A percentile compares a stretch with the other conserved stretches of the same genome.
These are phyloP conservation scores for Scomber scombrus DNA, from an alignment of 2,113 vertebrate genomes.

Conservation along the genomic window DNA sequence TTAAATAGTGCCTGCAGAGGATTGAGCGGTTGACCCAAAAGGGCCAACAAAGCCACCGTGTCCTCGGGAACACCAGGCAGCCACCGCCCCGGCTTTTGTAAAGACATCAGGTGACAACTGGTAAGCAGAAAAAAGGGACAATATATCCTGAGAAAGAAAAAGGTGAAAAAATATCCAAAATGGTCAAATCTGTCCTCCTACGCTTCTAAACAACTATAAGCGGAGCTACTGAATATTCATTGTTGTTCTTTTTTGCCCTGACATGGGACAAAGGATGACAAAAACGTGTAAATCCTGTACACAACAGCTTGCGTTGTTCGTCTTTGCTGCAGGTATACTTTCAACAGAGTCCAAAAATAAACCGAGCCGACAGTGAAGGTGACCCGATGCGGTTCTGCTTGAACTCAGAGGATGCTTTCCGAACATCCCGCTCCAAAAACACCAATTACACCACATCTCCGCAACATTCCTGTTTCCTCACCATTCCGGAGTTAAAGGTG, in stretches of 20 bases:
- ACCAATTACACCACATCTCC: not conserved
- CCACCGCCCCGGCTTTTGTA: slow-evolving; percentile 4
- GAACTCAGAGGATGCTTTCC: slow-evolving; percentile 13
- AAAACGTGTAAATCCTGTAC: not conserved
- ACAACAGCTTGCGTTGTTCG: not conserved
- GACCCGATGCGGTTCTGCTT: slow-evolving; percentile 32
- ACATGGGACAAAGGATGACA: slow-evolving; percentile 1
- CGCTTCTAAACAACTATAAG: no score
- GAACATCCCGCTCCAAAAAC: slow-evolving; percentile 41
- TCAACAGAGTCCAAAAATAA: slow-evolving; percentile 37
- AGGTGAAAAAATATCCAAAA: not conserved
- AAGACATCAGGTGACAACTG: slow-evolving; percentile 29
- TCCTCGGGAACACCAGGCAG: slow-evolving; percentile 10
- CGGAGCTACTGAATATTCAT: not conserved
- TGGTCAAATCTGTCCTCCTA: not conserved
- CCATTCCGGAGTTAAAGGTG: slow-evolving; percentile 9
- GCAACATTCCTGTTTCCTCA: slow-evolving; percentile 14
- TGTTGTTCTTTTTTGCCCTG: not conserved
- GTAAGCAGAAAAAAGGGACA: not conserved
- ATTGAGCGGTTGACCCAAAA: slow-evolving; percentile 31
- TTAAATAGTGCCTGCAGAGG: slow-evolving; percentile 11
- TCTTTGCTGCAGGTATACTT: not conserved
- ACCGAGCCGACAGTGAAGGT: slow-evolving; percentile 29
- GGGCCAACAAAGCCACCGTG: slow-evolving; percentile 22
- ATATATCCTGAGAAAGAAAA: not conserved